Conservation (phyloP, 2,888 invertebrate species). For the Eupithecia inturbata region DNA sequence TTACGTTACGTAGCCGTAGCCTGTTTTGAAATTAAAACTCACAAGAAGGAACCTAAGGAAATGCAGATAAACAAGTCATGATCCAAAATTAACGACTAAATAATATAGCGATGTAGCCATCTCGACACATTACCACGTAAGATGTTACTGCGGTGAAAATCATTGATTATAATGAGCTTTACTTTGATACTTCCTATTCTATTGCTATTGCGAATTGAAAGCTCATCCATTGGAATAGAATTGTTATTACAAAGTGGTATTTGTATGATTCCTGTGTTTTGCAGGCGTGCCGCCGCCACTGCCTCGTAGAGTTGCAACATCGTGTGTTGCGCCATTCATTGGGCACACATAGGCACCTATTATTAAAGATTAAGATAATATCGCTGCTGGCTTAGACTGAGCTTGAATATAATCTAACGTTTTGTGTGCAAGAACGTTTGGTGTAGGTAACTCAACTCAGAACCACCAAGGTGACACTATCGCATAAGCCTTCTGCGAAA, state of each 20-base stretch:
- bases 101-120: slow-evolving; percentile 14
- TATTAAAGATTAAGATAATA: slow-evolving; percentile 60
- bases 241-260: not conserved
- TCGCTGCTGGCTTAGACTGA: slow-evolving; percentile 30
- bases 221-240: slow-evolving; percentile 12
- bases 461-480: slow-evolving; percentile 5
- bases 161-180: slow-evolving; percentile 31
- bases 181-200: slow-evolving; percentile 8
- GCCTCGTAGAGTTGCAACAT: slow-evolving; percentile 56
- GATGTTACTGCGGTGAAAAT: slow-evolving; percentile 27
- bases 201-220: slow-evolving; percentile 7
- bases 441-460: not conserved
- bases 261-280: slow-evolving; percentile 43
- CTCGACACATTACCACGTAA: slow-evolving; percentile 26
- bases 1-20: not conserved
- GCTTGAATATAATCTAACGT: slow-evolving; percentile 12
- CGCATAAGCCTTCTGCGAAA: not conserved
- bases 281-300: slow-evolving; percentile 42
- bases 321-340: slow-evolving; percentile 57
- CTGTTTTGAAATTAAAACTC: not conserved
- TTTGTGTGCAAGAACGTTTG: not conserved
- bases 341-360: slow-evolving; percentile 50
- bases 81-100: slow-evolving; percentile 5
- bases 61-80: slow-evolving; percentile 16
- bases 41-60: slow-evolving; percentile 19